A percentile compares a stretch with the other conserved stretches of the same genome.
Evolutionary conservation across 2,113 vertebrate genomes (phyloP).

Genomic region (Cygnus buccinator): DNA sequence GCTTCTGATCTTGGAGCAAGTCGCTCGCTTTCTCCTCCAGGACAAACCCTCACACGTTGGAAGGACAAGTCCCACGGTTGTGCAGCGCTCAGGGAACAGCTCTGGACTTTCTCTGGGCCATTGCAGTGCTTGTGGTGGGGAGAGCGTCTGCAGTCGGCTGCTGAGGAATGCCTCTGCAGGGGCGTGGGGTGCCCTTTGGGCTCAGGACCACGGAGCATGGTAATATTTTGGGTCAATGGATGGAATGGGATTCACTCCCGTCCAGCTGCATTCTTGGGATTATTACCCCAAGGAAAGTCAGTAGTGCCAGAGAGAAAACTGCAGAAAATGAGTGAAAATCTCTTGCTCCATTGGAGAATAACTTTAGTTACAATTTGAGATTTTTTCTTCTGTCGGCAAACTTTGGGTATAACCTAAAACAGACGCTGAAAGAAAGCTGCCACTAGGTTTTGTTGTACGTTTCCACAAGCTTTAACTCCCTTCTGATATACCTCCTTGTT

Average conservation of each 20-base stretch:
- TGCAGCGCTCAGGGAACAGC: not conserved
- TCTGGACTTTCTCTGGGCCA: not conserved
- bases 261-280: not conserved
- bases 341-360: not conserved
- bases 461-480: not conserved
- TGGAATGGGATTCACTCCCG: not conserved
- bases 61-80: not conserved
- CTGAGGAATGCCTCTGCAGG: not conserved
- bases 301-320: not conserved
- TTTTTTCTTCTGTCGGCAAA: not conserved
- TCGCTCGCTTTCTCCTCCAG: not conserved
- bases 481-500: not conserved
- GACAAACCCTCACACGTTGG: not conserved
- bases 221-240: not conserved
- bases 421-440: not conserved
- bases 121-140: not conserved
- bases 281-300: not conserved
- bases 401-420: not conserved
- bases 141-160: not conserved
- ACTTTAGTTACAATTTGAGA: not conserved
- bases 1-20: constrained; percentile 53
- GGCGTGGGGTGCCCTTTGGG: not conserved
- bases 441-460: not conserved
- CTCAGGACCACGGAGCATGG: not conserved
- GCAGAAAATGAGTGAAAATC: not conserved